Conservation (phyloP, 2,888 invertebrate species). For the Cataglyphis livida region DNA sequence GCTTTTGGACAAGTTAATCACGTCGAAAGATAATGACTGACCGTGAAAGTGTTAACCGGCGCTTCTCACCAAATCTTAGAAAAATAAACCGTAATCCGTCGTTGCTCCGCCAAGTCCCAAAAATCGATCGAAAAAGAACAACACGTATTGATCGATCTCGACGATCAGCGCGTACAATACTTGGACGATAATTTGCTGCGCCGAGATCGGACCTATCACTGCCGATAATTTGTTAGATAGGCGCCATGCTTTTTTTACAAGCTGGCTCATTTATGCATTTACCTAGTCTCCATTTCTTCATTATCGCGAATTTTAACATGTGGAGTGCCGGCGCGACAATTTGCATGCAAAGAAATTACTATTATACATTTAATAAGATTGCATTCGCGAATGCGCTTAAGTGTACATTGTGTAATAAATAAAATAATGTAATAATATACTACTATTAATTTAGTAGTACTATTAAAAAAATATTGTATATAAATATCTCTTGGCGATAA, state of each 20-base stretch:
- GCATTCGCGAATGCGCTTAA: neutral
- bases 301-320: constrained; percentile 33
- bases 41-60: constrained; percentile 14
- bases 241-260: constrained; percentile 30
- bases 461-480: neutral
- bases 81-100: constrained; percentile 19
- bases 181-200: neutral
- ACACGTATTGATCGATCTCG: constrained; percentile 27
- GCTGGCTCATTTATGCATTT: constrained; percentile 10
- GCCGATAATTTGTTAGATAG: constrained; percentile 43
- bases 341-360: neutral
- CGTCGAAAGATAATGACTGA: neutral
- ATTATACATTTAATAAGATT: neutral
- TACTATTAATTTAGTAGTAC: neutral
- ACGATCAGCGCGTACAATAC: neutral
- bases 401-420: neutral
- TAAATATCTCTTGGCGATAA: constrained; percentile 6
- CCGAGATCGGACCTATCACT: constrained; percentile 38
- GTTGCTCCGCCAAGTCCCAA: constrained; percentile 25
- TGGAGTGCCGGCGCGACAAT: constrained; percentile 23
- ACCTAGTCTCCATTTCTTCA: constrained; percentile 32
- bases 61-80: neutral
- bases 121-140: constrained; percentile 9
- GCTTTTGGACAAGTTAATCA: constrained; percentile 11
- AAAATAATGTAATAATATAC: neutral